Evolutionary conservation across 2,797 vertebrate species (phyloP).

Genomic region (Bryconaethiops microstoma): DNA sequence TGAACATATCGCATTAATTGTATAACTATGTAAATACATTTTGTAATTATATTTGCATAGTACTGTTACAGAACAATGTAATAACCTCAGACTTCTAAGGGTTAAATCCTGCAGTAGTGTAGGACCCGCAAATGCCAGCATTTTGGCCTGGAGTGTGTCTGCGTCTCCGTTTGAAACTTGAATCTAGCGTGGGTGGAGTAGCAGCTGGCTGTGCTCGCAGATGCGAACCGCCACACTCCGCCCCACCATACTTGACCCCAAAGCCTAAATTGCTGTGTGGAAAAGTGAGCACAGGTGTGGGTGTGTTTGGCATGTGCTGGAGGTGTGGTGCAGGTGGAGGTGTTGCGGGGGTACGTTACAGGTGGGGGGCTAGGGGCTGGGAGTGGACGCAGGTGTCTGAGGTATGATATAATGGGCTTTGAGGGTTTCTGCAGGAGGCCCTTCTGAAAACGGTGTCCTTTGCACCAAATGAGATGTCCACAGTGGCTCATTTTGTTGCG

Average conservation of each 20-base stretch:
- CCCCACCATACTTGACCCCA: constrained; percentile 39
- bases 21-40: no score
- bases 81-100: background rate
- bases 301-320: constrained; percentile 60
- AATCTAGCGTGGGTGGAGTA: constrained; percentile 37
- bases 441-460: constrained; percentile 31
- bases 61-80: background rate
- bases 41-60: no score
- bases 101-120: background rate
- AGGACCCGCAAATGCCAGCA: background rate
- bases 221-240: constrained; percentile 50
- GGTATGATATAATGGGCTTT: constrained; percentile 46
- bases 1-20: no score
- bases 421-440: constrained; percentile 39
- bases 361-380: constrained; percentile 28
- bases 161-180: constrained; percentile 41
- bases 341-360: constrained; percentile 45
- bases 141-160: constrained; percentile 38
- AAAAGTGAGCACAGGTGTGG: constrained; percentile 56
- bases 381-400: constrained; percentile 57
- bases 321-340: constrained; percentile 55
- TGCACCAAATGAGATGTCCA: constrained; percentile 32
- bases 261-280: constrained; percentile 33
- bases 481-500: constrained; percentile 6
- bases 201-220: constrained; percentile 53